Conservation (phyloP, 2,797 vertebrate genomes). For the Nannoperca obscura region DNA sequence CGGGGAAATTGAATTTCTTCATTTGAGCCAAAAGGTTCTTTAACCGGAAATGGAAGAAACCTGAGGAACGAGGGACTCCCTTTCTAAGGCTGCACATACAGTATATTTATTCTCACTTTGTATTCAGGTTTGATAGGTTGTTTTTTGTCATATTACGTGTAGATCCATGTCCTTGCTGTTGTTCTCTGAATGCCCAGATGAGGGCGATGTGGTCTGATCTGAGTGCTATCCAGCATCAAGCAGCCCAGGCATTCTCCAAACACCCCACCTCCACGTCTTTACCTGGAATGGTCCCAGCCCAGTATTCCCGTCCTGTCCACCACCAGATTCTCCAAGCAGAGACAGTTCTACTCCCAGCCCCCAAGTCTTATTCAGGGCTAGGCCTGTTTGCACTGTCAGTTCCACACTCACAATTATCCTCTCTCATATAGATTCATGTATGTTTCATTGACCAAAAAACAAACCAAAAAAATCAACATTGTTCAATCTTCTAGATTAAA, state of each 20-base stretch:
- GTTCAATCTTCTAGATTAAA: too few relatives aligned
- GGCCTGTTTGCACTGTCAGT: not conserved
- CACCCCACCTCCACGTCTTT: not conserved
- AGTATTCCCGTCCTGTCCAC: constrained; percentile 7
- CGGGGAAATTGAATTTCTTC: not conserved
- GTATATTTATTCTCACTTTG: too few relatives aligned
- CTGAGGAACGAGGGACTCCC: not conserved
- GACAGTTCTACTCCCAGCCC: not conserved
- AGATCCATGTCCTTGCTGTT: not conserved
- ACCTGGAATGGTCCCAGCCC: not conserved
- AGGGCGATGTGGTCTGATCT: constrained; percentile 40
- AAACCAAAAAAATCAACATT: not conserved
- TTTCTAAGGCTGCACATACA: not conserved
- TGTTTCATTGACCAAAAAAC: not conserved
- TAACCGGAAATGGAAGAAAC: not conserved
- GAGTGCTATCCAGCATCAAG: not conserved
- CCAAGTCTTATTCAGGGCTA: not conserved
- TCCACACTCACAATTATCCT: not conserved
- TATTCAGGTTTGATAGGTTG: too few relatives aligned
- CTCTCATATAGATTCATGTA: not conserved
- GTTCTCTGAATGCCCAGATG: constrained; percentile 49
- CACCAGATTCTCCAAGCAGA: not conserved
- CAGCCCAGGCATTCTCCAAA: not conserved
- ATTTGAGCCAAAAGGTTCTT: too few relatives aligned
- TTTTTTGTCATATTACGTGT: too few relatives aligned